These are phyloP conservation scores for Lepus oiostolus DNA, from an alignment of 2,797 vertebrate species.

Conservation along the genomic window DNA sequence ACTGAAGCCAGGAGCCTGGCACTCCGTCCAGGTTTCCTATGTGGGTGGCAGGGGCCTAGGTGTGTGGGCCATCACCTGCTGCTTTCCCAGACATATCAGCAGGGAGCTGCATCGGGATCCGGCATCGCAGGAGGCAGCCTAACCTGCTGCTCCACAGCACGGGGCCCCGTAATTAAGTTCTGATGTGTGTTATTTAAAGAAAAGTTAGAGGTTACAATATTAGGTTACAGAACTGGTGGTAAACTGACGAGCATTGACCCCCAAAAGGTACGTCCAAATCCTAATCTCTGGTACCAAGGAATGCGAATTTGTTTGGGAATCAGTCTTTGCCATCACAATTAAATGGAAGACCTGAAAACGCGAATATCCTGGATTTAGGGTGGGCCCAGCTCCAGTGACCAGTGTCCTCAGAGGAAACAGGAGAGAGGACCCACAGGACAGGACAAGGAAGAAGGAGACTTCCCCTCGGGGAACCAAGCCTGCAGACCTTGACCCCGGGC, in stretches of 20 bases:
- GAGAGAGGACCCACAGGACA: background rate
- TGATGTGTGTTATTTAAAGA: conserved; percentile 9
- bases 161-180: background rate
- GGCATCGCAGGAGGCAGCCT: no score
- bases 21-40: no score
- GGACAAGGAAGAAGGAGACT: background rate
- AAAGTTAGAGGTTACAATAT: background rate
- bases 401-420: background rate
- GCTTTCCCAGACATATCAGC: no score
- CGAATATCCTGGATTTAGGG: background rate
- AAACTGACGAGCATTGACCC: background rate
- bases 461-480: background rate
- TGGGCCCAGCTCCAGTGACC: background rate
- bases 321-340: background rate
- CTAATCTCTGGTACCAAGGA: background rate
- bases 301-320: background rate
- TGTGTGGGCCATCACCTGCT: no score
- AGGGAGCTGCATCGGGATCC: no score
- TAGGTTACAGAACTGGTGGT: background rate
- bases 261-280: background rate
- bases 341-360: background rate
- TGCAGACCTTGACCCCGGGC: background rate
- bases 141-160: no score
- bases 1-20: no score
- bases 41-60: no score